Conservation (phyloP, 1,140 invertebrate genomes). For the Lepidotrigona ventralis region DNA sequence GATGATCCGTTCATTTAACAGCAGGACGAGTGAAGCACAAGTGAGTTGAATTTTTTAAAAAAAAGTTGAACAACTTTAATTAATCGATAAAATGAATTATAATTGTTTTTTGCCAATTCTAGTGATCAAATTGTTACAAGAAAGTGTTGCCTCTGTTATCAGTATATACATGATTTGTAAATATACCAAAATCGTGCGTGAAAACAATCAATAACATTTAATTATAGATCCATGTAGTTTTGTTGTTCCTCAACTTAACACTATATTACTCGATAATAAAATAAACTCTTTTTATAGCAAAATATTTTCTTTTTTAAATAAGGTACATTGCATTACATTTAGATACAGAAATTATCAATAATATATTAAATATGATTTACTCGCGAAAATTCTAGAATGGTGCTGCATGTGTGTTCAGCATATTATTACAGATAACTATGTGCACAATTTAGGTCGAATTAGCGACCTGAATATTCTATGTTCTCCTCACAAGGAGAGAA, state of each 20-base stretch:
- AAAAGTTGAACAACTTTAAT: neutral
- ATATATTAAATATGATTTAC: neutral
- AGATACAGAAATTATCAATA: neutral
- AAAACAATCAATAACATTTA: neutral
- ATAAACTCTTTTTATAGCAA: neutral
- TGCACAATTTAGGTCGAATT: slow-evolving; percentile 27
- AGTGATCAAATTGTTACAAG: neutral
- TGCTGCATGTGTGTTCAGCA: slow-evolving; percentile 1
- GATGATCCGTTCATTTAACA: too few relatives aligned
- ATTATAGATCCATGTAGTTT: neutral
- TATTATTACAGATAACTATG: slow-evolving; percentile 24
- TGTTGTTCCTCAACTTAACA: neutral
- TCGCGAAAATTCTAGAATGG: slow-evolving; percentile 3
- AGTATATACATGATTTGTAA: neutral
- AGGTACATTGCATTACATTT: neutral
- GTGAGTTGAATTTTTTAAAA: too few relatives aligned
- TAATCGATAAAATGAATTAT: neutral
- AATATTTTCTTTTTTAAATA: neutral
- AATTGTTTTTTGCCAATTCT: neutral
- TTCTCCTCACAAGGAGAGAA: neutral
- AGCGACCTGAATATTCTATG: slow-evolving; percentile 17
- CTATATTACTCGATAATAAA: neutral
- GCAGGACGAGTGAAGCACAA: too few relatives aligned
- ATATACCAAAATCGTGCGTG: too few relatives aligned
- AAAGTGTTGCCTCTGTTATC: too few relatives aligned